Evolutionary conservation across 2,888 invertebrate species (phyloP), one percentile per base, ranked within the genome.

Genomic region (Lacanobia wlatinum): DNA sequence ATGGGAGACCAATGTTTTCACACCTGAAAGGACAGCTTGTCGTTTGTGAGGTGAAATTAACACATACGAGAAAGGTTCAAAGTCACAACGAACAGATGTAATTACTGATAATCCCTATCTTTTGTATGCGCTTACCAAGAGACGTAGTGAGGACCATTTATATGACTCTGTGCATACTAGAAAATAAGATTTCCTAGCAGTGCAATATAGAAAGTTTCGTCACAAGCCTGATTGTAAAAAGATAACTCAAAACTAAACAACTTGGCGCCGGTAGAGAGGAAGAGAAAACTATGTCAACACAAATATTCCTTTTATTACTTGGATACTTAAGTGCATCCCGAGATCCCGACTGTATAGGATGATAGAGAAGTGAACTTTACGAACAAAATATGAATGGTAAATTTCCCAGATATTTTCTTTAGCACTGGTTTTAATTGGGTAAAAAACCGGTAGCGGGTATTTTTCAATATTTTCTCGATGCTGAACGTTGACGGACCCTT

Each of bases 1-100:
- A 53, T 74, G 14, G 60, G 55, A 73, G 28, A 62, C 50, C 50
- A 43, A 80, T 38, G 6, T 40, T 28, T 23, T 18, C 50, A 43
- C 34, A 28, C 23, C 6, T 43, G 60, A 43, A n/a, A 78, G 40
- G 38, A 53, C 46, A 46, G 28, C n/a, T 71, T 53, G n/a, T 21
- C 40, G 59, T 38, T 58, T 38, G 38, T 12, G 38, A 58, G n/a
- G n/a, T 1, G n/a, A n/a, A n/a, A 58, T 38, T 12, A n/a, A n/a
- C 5, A 58, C 56, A 10, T 34, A 8, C n/a, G 28, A 28, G 28
- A 28, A 28, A 28, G n/a, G n/a, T n/a, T n/a, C n/a, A n/a, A n/a
- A n/a, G 4, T 34, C 6, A 34, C 34, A 3, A 34, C 34, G 34
- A 5, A 34, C 34, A 34, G 34, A 34, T 34, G 34, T 3, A 34